Conservation (phyloP, 2,888 invertebrate genomes). For the Nysson spinosus region DNA sequence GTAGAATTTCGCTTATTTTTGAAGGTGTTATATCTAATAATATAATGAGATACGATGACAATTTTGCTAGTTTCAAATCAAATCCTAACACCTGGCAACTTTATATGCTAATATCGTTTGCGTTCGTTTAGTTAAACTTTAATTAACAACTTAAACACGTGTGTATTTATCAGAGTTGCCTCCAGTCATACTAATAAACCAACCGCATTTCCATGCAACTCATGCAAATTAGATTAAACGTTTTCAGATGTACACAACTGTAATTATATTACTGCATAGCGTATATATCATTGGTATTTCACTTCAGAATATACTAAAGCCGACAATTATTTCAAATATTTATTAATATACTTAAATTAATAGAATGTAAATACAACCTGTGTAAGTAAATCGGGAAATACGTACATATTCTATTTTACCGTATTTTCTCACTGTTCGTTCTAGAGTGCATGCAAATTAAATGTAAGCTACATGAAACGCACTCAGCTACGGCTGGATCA, state of each 20-base stretch:
- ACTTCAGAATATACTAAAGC: constrained; percentile 29
- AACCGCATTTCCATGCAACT: constrained; percentile 41
- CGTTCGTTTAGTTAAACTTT: constrained; percentile 20
- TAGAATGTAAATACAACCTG: no score
- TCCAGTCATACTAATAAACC: constrained; percentile 1
- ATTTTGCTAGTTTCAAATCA: no score
- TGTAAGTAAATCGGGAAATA: no score
- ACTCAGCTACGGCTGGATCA: constrained; percentile 35
- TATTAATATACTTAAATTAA: no score
- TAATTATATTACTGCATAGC: not conserved
- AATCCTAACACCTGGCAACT: not conserved
- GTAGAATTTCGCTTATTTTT: no score
- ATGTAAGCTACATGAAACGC: constrained; percentile 36
- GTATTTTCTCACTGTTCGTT: constrained; percentile 31
- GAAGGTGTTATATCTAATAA: no score
- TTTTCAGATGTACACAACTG: constrained; percentile 27
- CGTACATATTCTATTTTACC: constrained; percentile 10
- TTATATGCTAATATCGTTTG: constrained; percentile 1
- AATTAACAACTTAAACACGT: constrained; percentile 36
- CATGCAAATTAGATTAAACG: constrained; percentile 45
- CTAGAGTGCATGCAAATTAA: constrained; percentile 47
- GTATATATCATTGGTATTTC: not conserved
- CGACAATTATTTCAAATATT: no score
- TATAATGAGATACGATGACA: no score
- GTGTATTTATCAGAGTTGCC: constrained; percentile 22